Percentiles rank a stretch among this genome's conserved stretches.
phyloP scores from a whole-genome alignment of 2,888 invertebrate species.

The Chrysomela aeneicollis region DNA sequence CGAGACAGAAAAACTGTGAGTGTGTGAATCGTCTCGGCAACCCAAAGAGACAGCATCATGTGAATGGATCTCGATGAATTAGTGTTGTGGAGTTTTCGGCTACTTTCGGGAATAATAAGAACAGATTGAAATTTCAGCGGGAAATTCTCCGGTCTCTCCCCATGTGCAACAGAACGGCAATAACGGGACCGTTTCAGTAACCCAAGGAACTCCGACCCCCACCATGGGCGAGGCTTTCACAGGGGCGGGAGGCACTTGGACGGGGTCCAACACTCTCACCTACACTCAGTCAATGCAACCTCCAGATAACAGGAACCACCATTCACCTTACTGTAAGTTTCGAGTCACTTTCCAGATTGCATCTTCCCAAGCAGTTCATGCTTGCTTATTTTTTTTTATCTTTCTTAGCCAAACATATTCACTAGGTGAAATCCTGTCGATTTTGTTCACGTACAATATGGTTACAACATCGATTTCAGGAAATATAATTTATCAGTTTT shows the following conservation, averaged over 20 bases:
- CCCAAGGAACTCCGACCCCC: conserved; percentile 46
- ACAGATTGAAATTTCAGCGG: conserved; percentile 38
- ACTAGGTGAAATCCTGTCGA: too few species aligned
- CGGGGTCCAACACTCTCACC: conserved; percentile 88
- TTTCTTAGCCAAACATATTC: too few species aligned
- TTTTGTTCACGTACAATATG: too few species aligned
- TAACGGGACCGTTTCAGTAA: conserved; percentile 44
- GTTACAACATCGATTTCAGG: too few species aligned
- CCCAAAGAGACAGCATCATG: too few species aligned
- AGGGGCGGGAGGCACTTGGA: conserved; percentile 78
- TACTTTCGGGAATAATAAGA: not conserved
- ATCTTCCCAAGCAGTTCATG: too few species aligned
- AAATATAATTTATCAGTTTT: too few species aligned
- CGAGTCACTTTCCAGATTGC: not conserved
- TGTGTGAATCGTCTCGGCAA: too few species aligned
- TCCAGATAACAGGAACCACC: conserved; percentile 71
- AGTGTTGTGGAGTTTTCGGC: too few species aligned
- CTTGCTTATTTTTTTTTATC: too few species aligned
- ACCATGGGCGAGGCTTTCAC: conserved; percentile 54
- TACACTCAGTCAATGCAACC: conserved; percentile 91
- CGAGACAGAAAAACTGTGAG: too few species aligned
- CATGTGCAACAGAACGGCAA: conserved; percentile 64
- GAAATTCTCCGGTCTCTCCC: conserved; percentile 63
- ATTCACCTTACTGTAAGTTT: conserved; percentile 70
- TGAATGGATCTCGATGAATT: too few species aligned